Evolutionary conservation across 2,113 vertebrate species (phyloP).

Genomic region (Addax nasomaculatus): DNA sequence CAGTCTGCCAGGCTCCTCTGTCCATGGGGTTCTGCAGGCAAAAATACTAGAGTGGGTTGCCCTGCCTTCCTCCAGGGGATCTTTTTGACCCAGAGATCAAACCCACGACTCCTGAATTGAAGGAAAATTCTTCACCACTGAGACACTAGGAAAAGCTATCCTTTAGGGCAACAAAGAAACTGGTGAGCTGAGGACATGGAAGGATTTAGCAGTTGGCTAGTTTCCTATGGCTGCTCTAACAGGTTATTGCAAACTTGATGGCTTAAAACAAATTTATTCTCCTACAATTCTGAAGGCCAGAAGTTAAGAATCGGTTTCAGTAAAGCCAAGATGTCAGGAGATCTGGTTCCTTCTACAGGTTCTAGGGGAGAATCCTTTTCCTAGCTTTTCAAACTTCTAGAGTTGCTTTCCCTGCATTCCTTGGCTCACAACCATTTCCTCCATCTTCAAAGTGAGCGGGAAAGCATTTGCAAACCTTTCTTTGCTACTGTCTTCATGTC

Average conservation of each 20-base stretch:
- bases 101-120: background rate
- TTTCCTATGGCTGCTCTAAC: background rate
- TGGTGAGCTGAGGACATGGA: background rate
- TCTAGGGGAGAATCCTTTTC: background rate
- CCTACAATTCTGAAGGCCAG: background rate
- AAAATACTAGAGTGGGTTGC: background rate
- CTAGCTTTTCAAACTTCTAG: background rate
- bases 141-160: background rate
- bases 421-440: background rate
- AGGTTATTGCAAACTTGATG: background rate
- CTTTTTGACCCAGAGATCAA: background rate
- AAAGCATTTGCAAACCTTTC: background rate
- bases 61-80: background rate
- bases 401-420: background rate
- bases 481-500: background rate
- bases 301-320: background rate
- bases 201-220: background rate
- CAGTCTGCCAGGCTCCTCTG: background rate
- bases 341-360: background rate
- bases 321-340: background rate
- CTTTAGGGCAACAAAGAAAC: background rate
- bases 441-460: background rate
- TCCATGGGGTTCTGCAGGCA: background rate
- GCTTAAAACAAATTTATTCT: slow-evolving; percentile 20
- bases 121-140: background rate